These are phyloP conservation scores for Halichoerus grypus DNA, from an alignment of 2,113 vertebrate genomes.

Conservation along the genomic window DNA sequence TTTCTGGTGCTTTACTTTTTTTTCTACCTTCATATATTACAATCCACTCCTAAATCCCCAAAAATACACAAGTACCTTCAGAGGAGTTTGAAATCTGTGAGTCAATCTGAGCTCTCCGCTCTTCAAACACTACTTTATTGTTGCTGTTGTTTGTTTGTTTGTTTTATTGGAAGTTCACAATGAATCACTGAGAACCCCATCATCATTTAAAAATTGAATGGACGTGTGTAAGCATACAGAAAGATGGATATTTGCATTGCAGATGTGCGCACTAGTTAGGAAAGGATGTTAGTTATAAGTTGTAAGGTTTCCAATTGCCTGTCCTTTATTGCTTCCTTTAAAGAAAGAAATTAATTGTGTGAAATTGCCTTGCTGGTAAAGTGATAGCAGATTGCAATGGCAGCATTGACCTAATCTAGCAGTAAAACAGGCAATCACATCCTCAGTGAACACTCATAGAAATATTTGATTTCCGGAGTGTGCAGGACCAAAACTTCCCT, in stretches of 20 bases:
- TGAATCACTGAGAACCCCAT: constrained; percentile 7
- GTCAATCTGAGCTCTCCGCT: background rate
- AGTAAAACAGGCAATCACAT: constrained; percentile 68
- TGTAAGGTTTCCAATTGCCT: constrained; percentile 67
- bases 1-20: constrained; percentile 62
- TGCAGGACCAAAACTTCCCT: constrained; percentile 62
- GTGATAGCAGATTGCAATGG: constrained; percentile 61
- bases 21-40: constrained; percentile 54
- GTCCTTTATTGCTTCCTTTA: constrained; percentile 73
- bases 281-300: constrained; percentile 65
- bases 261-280: constrained; percentile 48
- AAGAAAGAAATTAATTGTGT: constrained; percentile 80
- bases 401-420: constrained; percentile 64
- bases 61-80: background rate
- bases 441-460: constrained; percentile 55
- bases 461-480: constrained; percentile 58
- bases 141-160: constrained; percentile 12
- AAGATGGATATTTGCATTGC: constrained; percentile 16
- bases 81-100: constrained; percentile 21
- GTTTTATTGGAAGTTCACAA: background rate
- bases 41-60: constrained; percentile 56
- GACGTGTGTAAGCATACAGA: background rate
- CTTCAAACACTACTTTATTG: constrained; percentile 41
- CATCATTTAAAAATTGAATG: constrained; percentile 43
- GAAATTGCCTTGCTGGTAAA: constrained; percentile 77